Conservation (phyloP, 2,113 vertebrate genomes). For the Pluvialis apricaria region DNA sequence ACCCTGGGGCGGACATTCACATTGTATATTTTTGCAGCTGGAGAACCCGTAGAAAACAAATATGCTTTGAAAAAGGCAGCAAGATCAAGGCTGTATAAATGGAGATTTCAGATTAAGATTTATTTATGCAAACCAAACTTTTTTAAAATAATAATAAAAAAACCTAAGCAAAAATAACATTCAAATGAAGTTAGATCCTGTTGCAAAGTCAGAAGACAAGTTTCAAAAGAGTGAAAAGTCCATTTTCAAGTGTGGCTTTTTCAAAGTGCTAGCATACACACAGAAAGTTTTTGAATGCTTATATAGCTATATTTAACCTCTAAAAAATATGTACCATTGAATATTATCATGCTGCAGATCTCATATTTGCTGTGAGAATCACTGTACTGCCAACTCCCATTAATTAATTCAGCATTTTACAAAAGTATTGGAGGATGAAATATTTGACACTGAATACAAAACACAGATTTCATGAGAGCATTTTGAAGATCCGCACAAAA, state of each 20-base stretch:
- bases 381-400: neutral
- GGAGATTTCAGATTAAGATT: neutral
- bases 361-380: neutral
- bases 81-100: neutral
- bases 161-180: neutral
- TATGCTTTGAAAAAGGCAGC: neutral
- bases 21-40: constrained; percentile 39
- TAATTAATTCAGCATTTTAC: neutral
- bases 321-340: neutral
- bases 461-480: neutral
- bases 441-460: neutral
- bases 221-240: neutral
- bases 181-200: neutral
- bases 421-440: neutral
- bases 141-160: neutral
- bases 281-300: neutral
- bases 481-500: neutral
- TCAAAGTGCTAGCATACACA: neutral
- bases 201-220: neutral
- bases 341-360: neutral
- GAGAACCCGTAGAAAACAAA: neutral
- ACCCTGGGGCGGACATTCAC: neutral
- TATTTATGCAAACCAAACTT: neutral
- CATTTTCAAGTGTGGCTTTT: neutral
- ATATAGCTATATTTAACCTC: neutral